Evolutionary conservation across 2,888 invertebrate species (phyloP).

Genomic region (Hirudinaria manillensis): DNA sequence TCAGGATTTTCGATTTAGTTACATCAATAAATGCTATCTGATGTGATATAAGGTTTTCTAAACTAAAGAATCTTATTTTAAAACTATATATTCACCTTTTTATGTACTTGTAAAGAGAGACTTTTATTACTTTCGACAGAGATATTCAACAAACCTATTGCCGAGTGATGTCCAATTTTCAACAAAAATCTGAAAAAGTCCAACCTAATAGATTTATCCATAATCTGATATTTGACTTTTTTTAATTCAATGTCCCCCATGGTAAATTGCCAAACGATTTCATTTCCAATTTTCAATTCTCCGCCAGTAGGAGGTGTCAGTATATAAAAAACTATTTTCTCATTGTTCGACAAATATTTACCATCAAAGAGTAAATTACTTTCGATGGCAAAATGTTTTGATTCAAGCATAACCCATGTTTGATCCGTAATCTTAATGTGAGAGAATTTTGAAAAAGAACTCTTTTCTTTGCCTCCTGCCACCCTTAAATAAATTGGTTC

Average conservation of each 20-base stretch:
- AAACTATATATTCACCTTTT: background rate
- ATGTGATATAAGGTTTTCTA: background rate
- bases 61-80: background rate
- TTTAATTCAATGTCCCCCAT: background rate
- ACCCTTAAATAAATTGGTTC: background rate
- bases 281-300: background rate
- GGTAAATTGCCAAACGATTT: conserved; percentile 10
- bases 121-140: background rate
- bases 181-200: background rate
- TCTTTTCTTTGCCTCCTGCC: background rate
- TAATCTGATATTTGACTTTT: background rate
- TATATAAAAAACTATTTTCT: background rate
- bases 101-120: background rate
- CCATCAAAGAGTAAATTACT: background rate
- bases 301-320: background rate
- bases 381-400: background rate
- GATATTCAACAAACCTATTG: background rate
- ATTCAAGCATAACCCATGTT: background rate
- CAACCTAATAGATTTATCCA: background rate
- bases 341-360: background rate
- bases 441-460: too few species aligned
- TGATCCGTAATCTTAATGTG: background rate
- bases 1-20: background rate
- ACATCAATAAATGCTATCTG: background rate
- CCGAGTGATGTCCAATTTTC: background rate